A percentile compares a stretch with the other conserved stretches of the same genome.
Conservation (phyloP, 2,797 vertebrate genomes). For the Petrocephalus sullivani region DNA sequence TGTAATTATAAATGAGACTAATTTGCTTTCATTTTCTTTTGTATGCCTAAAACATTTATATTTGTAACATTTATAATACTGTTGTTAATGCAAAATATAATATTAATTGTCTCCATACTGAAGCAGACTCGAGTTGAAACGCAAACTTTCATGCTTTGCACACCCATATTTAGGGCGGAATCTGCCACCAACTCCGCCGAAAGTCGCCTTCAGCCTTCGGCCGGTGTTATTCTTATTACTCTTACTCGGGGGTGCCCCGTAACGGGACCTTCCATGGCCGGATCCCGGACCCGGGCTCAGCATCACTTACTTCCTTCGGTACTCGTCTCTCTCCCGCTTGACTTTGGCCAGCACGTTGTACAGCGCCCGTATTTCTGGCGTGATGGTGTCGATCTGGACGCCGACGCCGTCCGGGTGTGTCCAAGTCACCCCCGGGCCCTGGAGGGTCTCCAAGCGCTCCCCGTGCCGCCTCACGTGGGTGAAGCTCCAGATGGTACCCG, state of each 20-base stretch:
- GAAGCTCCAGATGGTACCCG: slow-evolving; percentile 94
- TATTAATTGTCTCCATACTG: neutral
- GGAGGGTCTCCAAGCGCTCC: slow-evolving; percentile 78
- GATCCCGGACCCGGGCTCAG: no score
- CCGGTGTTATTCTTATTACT: neutral
- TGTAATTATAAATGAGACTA: neutral
- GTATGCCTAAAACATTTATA: neutral
- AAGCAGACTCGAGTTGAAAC: neutral
- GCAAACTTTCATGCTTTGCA: neutral
- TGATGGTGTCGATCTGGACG: slow-evolving; percentile 88
- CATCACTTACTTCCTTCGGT: slow-evolving; percentile 65
- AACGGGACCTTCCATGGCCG: no score
- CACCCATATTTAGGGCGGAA: neutral
- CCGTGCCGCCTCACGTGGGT: slow-evolving; percentile 85
- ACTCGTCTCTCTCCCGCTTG: slow-evolving; percentile 79
- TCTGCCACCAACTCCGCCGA: neutral
- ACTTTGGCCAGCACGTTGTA: slow-evolving; percentile 87
- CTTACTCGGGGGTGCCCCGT: neutral
- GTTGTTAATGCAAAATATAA: neutral
- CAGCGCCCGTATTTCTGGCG: slow-evolving; percentile 80
- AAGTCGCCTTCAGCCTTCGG: neutral
- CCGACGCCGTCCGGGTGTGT: slow-evolving; percentile 77
- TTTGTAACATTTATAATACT: neutral
- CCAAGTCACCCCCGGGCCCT: slow-evolving; percentile 79
- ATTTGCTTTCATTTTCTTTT: neutral